These are phyloP conservation scores for Patagioenas fasciata DNA, from an alignment of 2,113 vertebrate genomes.

Conservation along the genomic window DNA sequence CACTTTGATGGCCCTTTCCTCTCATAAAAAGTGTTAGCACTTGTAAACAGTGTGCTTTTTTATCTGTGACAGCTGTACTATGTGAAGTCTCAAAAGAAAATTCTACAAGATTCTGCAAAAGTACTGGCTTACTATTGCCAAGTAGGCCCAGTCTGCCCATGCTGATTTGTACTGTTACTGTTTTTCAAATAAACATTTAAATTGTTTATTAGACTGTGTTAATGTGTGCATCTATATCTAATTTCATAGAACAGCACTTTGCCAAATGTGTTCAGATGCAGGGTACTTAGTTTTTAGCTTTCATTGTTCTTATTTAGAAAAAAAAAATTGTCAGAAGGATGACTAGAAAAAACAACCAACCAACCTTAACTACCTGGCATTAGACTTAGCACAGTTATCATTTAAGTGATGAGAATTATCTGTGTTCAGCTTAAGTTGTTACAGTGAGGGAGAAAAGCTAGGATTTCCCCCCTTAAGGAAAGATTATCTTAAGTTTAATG, in stretches of 20 bases:
- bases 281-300: neutral
- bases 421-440: neutral
- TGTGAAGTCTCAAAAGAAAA: neutral
- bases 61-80: neutral
- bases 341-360: neutral
- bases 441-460: neutral
- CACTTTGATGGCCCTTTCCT: neutral
- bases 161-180: constrained; percentile 10
- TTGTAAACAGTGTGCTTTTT: constrained; percentile 6
- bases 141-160: constrained; percentile 1
- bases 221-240: neutral
- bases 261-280: neutral
- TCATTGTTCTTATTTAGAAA: neutral
- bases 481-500: neutral
- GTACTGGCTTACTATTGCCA: neutral
- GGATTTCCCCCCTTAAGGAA: neutral
- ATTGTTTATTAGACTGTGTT: constrained; percentile 30
- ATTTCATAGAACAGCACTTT: neutral
- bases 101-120: neutral
- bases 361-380: neutral
- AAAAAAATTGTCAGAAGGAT: neutral
- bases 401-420: neutral
- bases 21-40: neutral
- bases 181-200: constrained; percentile 61
- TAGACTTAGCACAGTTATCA: neutral